Conservation (phyloP, 2,797 vertebrate species). For the Gila robusta region DNA sequence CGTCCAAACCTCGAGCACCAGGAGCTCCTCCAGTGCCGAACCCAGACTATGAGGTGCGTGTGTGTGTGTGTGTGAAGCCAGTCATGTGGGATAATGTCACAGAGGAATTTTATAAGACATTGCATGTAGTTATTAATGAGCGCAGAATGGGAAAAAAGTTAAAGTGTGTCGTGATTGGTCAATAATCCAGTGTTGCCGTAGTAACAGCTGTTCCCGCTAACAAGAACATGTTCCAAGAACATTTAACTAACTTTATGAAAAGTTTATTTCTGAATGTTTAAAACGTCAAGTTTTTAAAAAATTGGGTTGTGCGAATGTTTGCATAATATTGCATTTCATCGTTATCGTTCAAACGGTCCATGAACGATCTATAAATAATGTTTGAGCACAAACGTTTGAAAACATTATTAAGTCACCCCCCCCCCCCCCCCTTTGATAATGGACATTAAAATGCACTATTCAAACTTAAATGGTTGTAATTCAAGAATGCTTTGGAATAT, state of each 20-base stretch:
- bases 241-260: not conserved
- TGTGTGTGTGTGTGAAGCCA: no score
- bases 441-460: no score
- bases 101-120: rapidly evolving
- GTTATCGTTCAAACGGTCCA: no score
- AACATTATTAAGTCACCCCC: no score
- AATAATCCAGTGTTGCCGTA: not conserved
- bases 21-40: constrained; percentile 46
- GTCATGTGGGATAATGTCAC: not conserved
- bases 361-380: no score
- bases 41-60: constrained; percentile 71
- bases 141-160: not conserved
- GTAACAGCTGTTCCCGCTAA: not conserved
- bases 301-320: no score
- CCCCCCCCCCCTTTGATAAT: no score
- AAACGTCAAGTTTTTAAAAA: no score
- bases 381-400: no score
- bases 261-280: not conserved
- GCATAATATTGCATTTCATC: no score
- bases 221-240: not conserved
- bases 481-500: no score
- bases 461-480: no score
- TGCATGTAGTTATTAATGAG: not conserved
- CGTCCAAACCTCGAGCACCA: not conserved
- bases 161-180: not conserved